phyloP scores from a whole-genome alignment of 2,888 invertebrate genomes.

The Drosophila macrospina region DNA sequence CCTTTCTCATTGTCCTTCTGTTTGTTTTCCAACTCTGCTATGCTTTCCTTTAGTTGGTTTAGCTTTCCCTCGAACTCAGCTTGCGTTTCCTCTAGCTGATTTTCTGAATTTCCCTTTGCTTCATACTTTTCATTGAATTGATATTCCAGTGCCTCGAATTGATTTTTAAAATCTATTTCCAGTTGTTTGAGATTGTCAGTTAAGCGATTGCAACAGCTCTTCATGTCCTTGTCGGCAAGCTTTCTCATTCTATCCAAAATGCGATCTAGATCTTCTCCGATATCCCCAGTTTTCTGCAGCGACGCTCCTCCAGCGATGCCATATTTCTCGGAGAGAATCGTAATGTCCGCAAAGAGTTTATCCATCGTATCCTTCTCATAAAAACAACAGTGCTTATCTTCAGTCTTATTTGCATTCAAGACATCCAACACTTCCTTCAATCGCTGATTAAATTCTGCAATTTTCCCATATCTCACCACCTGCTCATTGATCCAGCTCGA shows the following conservation, averaged over 20 bases:
- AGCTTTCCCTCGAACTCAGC: slow-evolving; percentile 3
- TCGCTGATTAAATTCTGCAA: slow-evolving; percentile 34
- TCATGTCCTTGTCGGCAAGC: neutral
- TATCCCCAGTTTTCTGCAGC: slow-evolving; percentile 25
- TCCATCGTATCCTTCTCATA: slow-evolving; percentile 45
- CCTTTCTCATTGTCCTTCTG: neutral
- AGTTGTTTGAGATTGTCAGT: slow-evolving; percentile 8
- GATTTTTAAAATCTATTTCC: slow-evolving; percentile 11
- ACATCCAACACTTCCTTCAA: slow-evolving; percentile 16
- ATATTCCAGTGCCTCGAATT: slow-evolving; percentile 5
- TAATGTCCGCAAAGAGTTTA: slow-evolving; percentile 27
- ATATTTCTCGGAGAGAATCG: neutral
- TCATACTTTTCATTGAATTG: neutral
- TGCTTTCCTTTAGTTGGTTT: neutral
- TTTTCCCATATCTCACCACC: slow-evolving; percentile 23
- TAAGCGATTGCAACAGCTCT: slow-evolving; percentile 43
- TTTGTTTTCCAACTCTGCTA: slow-evolving; percentile 24
- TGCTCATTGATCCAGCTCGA: slow-evolving; percentile 49
- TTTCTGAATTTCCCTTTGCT: neutral
- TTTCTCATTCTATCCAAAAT: slow-evolving; percentile 34
- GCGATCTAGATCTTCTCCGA: slow-evolving; percentile 49
- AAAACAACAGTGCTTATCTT: slow-evolving; percentile 40
- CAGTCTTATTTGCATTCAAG: slow-evolving; percentile 3
- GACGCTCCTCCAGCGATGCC: neutral
- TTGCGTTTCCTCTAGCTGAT: slow-evolving; percentile 4